These are phyloP conservation scores for Tokudaia muenninki DNA, from an alignment of 2,797 vertebrate species.

Conservation along the genomic window DNA sequence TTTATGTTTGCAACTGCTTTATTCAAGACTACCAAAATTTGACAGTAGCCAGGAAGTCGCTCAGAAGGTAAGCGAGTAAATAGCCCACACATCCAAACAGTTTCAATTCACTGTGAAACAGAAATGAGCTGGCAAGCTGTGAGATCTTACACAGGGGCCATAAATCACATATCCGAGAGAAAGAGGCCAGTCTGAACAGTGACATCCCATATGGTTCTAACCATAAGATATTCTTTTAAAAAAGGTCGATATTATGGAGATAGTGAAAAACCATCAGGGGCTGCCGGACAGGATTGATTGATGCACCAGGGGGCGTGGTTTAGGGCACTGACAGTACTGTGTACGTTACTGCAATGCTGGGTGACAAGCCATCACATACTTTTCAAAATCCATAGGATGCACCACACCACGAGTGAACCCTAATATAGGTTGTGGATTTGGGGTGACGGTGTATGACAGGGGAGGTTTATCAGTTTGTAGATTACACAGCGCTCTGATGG, in stretches of 20 bases:
- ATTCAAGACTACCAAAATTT: neutral
- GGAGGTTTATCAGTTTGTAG: neutral
- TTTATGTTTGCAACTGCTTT: neutral
- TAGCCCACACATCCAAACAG: neutral
- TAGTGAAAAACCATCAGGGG: neutral
- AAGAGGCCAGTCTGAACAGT: neutral
- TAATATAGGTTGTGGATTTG: neutral
- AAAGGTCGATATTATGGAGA: neutral
- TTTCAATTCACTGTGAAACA: neutral
- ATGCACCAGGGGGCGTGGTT: neutral
- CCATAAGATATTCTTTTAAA: neutral
- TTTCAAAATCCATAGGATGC: neutral
- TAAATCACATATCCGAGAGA: neutral
- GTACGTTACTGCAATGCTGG: rapidly evolving
- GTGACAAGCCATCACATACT: neutral
- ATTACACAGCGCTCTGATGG: rapidly evolving
- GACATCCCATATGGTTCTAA: neutral
- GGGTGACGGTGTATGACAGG: neutral
- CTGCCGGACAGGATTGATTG: neutral
- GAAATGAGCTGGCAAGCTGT: neutral
- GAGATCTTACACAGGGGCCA: neutral
- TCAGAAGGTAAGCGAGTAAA: neutral
- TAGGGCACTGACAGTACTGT: neutral
- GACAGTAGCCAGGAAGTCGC: neutral
- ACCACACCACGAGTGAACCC: neutral